Percentiles rank a stretch among this genome's conserved stretches.
These are phyloP conservation scores for Muraenolepis orangiensis DNA, from an alignment of 2,797 vertebrate species.

Conservation along the genomic window DNA sequence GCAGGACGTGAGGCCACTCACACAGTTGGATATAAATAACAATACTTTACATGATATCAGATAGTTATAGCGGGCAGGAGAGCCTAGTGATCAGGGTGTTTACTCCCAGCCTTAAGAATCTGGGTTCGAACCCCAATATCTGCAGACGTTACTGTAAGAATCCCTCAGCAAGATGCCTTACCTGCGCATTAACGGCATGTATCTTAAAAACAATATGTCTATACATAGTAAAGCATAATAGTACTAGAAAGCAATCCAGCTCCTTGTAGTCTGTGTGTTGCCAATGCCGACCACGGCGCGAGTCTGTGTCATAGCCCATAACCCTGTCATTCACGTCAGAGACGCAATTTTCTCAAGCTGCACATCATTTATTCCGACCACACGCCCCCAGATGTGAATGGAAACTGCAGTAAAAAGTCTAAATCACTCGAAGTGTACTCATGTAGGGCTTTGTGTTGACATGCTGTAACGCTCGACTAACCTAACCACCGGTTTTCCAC, in stretches of 20 bases:
- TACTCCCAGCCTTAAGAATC: background rate
- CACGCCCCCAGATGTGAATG: constrained; percentile 71
- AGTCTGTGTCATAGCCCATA: constrained; percentile 66
- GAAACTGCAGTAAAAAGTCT: constrained; percentile 73
- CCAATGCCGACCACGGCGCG: constrained; percentile 42
- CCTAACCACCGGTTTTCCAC: constrained; percentile 38
- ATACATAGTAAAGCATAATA: no score
- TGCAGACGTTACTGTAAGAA: background rate
- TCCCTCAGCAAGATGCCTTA: no score
- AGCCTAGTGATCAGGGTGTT: background rate
- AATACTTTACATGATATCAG: background rate
- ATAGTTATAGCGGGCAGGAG: background rate
- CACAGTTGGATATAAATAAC: background rate
- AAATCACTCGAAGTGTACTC: constrained; percentile 63
- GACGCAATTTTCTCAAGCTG: constrained; percentile 71
- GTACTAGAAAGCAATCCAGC: constrained; percentile 5
- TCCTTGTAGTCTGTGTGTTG: constrained; percentile 41
- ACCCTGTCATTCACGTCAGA: constrained; percentile 68
- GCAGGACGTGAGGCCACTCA: background rate
- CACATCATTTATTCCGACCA: constrained; percentile 70
- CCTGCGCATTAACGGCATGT: no score
- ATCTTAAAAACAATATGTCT: no score
- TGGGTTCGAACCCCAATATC: background rate
- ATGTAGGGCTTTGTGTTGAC: constrained; percentile 61
- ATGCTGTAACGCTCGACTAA: constrained; percentile 39